Evolutionary conservation across 2,888 invertebrate species (phyloP), one percentile per base, ranked within the genome.

Genomic region (Ectemnius lituratus): DNA sequence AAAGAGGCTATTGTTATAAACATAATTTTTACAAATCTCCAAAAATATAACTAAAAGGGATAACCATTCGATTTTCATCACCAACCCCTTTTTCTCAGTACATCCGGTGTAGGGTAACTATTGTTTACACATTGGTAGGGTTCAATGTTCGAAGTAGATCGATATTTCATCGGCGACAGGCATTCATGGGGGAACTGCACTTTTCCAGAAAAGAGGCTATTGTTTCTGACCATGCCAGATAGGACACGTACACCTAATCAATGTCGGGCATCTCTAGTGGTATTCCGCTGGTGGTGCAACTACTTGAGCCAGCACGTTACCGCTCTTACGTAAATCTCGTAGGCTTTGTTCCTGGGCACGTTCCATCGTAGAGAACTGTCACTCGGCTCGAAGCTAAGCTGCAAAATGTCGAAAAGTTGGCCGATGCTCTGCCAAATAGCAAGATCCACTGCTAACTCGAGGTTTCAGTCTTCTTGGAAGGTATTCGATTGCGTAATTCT

Each of bases 251-350:
- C 81, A 58, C 63, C 74, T 79, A 88, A 89, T 89, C 89, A 85
- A 89, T 89, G 85, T 89, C 86, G 87, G 84, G 81, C 88, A 88
- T 89, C 89, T 87, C 76, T 79, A 84, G 85, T 79, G 79, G 65
- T 70, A 70, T 78, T 82, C 68, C 57, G 76, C 49, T 23, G 64
- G 65, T 66, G 67, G 18, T 62, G 78, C 78, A 76, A 73, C 70
- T 70, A 78, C 83, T 81, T 74, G 62, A 79, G 70, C 63, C 71
- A 56, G 72, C 79, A 66, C 82, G 77, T 86, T 86, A 87, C 75
- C 73, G 71, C 80, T 79, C 83, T 84, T 80, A 78, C 78, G 73
- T 62, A 76, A 77, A 81, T 79, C 73, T 79, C 67, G 46, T 70
- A 70, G 77, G 79, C 82, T 85, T 87, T 86, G 87, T 86, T 82